Evolutionary conservation across 2,113 vertebrate genomes (phyloP), one percentile per base, ranked within the genome.

Genomic region (Mustela lutreola): DNA sequence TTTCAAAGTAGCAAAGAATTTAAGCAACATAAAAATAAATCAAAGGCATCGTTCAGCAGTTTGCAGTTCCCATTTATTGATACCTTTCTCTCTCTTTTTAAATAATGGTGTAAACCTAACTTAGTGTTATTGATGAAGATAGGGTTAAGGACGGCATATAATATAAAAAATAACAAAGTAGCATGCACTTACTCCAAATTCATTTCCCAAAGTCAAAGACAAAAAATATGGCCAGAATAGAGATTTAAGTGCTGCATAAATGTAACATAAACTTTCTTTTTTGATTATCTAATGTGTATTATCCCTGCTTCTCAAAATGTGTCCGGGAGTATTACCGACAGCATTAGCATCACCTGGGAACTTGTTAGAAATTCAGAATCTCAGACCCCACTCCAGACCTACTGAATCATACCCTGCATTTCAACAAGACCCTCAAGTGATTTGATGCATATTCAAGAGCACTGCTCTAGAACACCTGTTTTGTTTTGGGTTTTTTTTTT

Each of bases 1-100:
- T 91, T 84, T 93, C 39, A 67, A 88, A 76, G 8, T 80, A 88
- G 11, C 50, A 85, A 65, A 31, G 60, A 73, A 45, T 48, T 62
- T 88, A 22, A 79, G 28, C 48, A 89, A 78, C 60, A 9, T 79
- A 75, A 94, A 95, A 80, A 53, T 70, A 62, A 94, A 79, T 60
- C 8, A 73, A 87, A 19, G 14, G 14, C 18, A 16, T n/a, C 60
- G 7, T 65, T 81, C 70, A 78, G 48, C 26, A 56, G 45, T 85
- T n/a, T 65, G 21, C 24, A 79, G 22, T 95, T 79, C 16, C 91
- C 15, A 56, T 78, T 76, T 79, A 58, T 36, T 94, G 7, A 45
- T 7, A 80, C 4, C 5, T 88, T 42, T 87, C 58, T 60, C 58
- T 62, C 58, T 60, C 58, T 62, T 95, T 83, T 79, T 81, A 70